Evolutionary conservation across 2,113 vertebrate species (phyloP).

Genomic region (Hemichromis elongatus): DNA sequence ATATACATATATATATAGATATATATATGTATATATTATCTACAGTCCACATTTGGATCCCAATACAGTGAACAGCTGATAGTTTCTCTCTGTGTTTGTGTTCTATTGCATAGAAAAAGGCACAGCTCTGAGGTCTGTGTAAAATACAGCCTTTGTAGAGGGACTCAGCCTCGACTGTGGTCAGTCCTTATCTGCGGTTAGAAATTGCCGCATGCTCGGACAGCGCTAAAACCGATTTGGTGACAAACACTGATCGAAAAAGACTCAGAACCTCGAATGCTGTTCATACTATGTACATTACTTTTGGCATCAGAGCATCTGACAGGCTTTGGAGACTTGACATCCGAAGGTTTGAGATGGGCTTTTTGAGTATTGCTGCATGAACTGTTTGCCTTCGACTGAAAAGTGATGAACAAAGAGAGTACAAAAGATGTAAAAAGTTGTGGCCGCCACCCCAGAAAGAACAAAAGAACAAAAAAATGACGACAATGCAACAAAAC

Average conservation of each 20-base stretch:
- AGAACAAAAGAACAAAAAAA: not conserved
- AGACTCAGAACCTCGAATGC: slow-evolving; percentile 54
- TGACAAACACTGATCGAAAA: slow-evolving; percentile 61
- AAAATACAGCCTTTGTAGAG: slow-evolving; percentile 78
- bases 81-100: slow-evolving; percentile 72
- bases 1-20: slow-evolving; percentile 12
- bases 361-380: slow-evolving; percentile 69
- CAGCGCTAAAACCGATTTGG: slow-evolving; percentile 53
- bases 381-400: slow-evolving; percentile 60
- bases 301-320: slow-evolving; percentile 73
- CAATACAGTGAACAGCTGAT: slow-evolving; percentile 83
- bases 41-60: slow-evolving; percentile 83
- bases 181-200: not conserved
- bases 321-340: slow-evolving; percentile 75
- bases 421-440: slow-evolving; percentile 58
- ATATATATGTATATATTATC: slow-evolving; percentile 43
- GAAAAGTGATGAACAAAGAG: slow-evolving; percentile 42
- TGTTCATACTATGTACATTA: slow-evolving; percentile 64
- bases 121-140: slow-evolving; percentile 96
- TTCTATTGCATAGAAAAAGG: slow-evolving; percentile 99
- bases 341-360: slow-evolving; percentile 62
- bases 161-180: slow-evolving; percentile 21
- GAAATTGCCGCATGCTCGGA: not conserved
- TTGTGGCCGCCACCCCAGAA: slow-evolving; percentile 13
- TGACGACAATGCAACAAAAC: slow-evolving; percentile 39